These are phyloP conservation scores for Conomelus anceps DNA, from an alignment of 2,888 invertebrate genomes.

Conservation along the genomic window DNA sequence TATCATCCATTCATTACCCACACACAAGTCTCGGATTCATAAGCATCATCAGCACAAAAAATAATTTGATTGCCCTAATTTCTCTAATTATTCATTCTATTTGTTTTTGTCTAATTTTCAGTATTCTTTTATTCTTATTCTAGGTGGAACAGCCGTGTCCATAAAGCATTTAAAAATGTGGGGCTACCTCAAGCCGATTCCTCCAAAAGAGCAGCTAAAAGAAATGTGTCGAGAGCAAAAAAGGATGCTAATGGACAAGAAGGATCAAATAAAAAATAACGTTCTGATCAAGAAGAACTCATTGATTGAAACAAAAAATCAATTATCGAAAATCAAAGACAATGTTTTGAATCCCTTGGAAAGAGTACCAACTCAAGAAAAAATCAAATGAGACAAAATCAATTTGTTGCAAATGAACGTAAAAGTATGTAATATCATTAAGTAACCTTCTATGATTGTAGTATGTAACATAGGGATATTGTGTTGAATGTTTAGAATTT, in stretches of 20 bases:
- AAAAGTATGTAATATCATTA: neutral
- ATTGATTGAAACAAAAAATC: neutral
- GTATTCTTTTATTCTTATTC: constrained; percentile 30
- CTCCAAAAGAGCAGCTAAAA: constrained; percentile 56
- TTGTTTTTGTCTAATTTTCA: neutral
- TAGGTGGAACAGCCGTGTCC: constrained; percentile 77
- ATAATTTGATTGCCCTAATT: too few relatives aligned
- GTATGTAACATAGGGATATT: neutral
- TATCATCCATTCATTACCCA: too few relatives aligned
- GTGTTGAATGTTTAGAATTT: neutral
- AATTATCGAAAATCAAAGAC: neutral
- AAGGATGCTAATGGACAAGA: constrained; percentile 39
- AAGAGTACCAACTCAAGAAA: neutral
- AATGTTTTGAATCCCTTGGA: constrained; percentile 2
- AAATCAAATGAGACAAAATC: neutral
- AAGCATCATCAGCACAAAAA: too few relatives aligned
- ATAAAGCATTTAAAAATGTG: constrained; percentile 71
- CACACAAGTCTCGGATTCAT: too few relatives aligned
- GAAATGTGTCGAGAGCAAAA: constrained; percentile 56
- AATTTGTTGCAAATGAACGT: neutral
- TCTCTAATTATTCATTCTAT: neutral
- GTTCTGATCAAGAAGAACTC: constrained; percentile 40
- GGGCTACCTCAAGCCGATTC: constrained; percentile 77
- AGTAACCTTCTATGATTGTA: neutral
- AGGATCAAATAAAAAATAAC: neutral